A percentile compares a stretch with the other conserved stretches of the same genome.
Conservation (phyloP, 2,888 invertebrate species). For the Allygus modestus region DNA sequence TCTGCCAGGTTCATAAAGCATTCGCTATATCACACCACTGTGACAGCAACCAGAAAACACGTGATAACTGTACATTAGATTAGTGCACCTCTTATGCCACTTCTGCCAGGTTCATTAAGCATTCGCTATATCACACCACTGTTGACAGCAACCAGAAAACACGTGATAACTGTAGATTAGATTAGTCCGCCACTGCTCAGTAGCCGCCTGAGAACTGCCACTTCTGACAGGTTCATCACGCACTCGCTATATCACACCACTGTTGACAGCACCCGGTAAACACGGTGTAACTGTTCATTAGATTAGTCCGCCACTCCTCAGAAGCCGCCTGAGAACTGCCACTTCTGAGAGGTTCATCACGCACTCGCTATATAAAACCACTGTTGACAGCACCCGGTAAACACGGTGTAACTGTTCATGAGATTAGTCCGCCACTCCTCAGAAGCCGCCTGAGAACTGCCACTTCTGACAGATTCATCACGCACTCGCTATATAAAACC, state of each 20-base stretch:
- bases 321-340: too few relatives aligned
- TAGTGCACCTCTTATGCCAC: too few relatives aligned
- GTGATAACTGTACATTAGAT: too few relatives aligned
- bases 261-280: neutral
- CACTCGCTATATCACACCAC: neutral
- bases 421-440: too few relatives aligned
- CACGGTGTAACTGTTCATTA: neutral
- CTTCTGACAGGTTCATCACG: neutral
- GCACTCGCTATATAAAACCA: neutral
- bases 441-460: too few relatives aligned
- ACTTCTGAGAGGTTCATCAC: neutral
- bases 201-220: too few relatives aligned
- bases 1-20: neutral
- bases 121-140: neutral
- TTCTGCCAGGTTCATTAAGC: neutral
- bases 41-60: neutral
- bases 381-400: neutral
- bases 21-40: neutral
- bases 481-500: too few relatives aligned
- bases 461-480: too few relatives aligned
- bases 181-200: too few relatives aligned
- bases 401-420: neutral
- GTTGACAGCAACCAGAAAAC: neutral
- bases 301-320: too few relatives aligned
- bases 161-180: neutral